Evolutionary conservation across 2,797 vertebrate species (phyloP), one percentile per base, ranked within the genome.

Genomic region (Oophaga sylvatica): DNA sequence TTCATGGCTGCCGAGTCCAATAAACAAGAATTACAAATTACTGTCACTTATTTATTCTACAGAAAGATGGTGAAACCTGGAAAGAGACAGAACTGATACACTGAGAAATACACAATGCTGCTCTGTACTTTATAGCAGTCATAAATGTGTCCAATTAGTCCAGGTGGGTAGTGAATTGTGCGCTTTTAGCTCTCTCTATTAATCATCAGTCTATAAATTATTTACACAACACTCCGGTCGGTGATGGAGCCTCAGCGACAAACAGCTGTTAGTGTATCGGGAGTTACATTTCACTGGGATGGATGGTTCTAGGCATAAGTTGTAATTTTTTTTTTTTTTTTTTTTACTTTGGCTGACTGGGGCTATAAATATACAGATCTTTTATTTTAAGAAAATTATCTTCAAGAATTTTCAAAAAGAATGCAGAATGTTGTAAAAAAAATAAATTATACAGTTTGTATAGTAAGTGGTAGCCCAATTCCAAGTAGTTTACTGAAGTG

Each of bases 101-200:
- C 67, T 70, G 31, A 35, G 35, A 29, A 75, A 73, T 67, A 84
- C 82, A 75, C 82, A 75, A 75, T 41, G 53, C 82, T 62, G 29
- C 17, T 59, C 17, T 70, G 63, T 10, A 68, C 48, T 86, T 87
- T 41, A 79, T 75, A 45, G 48, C 75, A 15, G 48, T 35, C 87
- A 88, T 88, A 88, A 88, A 88, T 88, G 57, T 84, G 81, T 80
- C 87, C 80, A 84, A 88, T 84, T 88, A 84, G 62, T 67, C 63
- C 56, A 71, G 81, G 63, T 73, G 65, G 73, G 75, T 48, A 53
- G 20, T 75, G 68, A 79, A 87, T 73, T 83, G 22, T 26, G 81
- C 26, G 68, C 79, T 56, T 22, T 48, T 59, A 73, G 22, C 20
- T 15, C 31, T 63, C 31, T n/a, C 75, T 60, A 83, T 87, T 29